Base-by-base conservation (phyloP, 2,797 vertebrate genomes). In the Hafferia zeledoni region DNA sequence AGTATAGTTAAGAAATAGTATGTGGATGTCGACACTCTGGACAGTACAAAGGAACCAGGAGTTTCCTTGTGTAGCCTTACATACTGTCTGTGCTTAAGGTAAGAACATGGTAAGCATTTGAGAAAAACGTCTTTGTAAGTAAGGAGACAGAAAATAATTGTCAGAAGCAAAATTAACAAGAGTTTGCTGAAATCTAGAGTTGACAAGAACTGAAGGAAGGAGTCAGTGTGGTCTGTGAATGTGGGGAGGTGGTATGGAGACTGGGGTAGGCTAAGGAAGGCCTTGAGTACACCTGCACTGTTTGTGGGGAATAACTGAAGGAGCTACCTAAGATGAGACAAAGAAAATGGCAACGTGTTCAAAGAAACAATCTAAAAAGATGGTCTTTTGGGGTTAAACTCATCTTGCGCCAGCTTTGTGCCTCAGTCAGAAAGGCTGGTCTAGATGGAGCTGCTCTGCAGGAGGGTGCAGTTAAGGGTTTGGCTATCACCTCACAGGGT, bases 211-310 rank as follows among this genome's bases (percentile, higher is more conserved):
- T 44, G 37, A 65, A 55, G 23, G 43, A 76, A 52, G 47, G 61
- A 71, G 19, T 56, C 44, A 6, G 14, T 20, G n/a, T 59, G 28
- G 18, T 28, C 35, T 63, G 44, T 65, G 55, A 53, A 28, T 1
- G 2, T 27, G 30, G 47, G 19, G 55, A 33, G 55, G n/a, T 11
- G 8, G 15, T 43, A 7, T 5, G 2, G 63, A 68, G 30, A 17
- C 3, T 37, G 57, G 53, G 17, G 11, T 2, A 17, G 22, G 5
- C n/a, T 22, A n/a, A 17, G 59, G 33, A 67, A 57, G 18, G 17
- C 30, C n/a, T 81, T 13, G 11, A 49, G 47, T n/a, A 55, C 16
- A 41, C 17, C 13, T 0, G 4, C 11, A 3, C 5, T 41, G 0
- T 44, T 46, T 61, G 27, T 43, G 47, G 5, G 55, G 20, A 53